A percentile compares a stretch with the other conserved stretches of the same genome.
phyloP scores from a whole-genome alignment of 2,113 vertebrate genomes.

The Periophthalmus modestus region DNA sequence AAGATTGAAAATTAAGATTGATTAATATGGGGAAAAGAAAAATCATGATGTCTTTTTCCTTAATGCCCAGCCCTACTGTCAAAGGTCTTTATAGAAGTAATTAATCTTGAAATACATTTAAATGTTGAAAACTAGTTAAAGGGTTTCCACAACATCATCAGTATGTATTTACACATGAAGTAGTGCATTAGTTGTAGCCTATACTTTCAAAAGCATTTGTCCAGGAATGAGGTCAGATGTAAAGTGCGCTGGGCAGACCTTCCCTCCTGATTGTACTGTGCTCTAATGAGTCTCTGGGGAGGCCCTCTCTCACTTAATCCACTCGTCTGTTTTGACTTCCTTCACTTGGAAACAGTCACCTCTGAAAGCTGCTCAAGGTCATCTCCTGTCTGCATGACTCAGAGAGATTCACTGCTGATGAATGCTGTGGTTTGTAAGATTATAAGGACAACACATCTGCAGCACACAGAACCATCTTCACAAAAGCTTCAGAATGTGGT shows the following conservation, averaged over 20 bases:
- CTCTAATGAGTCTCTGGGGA: slow-evolving; percentile 75
- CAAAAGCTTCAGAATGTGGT: too few relatives aligned
- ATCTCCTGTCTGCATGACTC: slow-evolving; percentile 61
- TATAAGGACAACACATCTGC: background rate
- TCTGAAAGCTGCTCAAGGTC: slow-evolving; percentile 64
- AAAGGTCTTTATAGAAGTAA: too few relatives aligned
- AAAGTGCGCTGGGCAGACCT: slow-evolving; percentile 62
- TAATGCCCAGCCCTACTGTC: too few relatives aligned
- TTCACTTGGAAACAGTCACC: slow-evolving; percentile 61
- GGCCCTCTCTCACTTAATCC: slow-evolving; percentile 68
- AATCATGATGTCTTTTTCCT: too few relatives aligned
- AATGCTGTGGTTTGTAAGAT: background rate
- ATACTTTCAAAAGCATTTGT: slow-evolving; percentile 41
- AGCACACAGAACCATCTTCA: background rate
- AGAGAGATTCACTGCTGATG: slow-evolving; percentile 55
- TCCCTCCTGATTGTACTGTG: slow-evolving; percentile 41
- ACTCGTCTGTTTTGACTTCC: slow-evolving; percentile 78
- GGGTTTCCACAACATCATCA: background rate
- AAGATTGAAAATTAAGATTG: too few relatives aligned
- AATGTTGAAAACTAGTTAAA: background rate
- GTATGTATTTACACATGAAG: background rate
- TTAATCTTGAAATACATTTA: too few relatives aligned
- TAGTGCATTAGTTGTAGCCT: background rate
- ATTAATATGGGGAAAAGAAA: too few relatives aligned
- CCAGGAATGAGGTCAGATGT: slow-evolving; percentile 56